Evolutionary conservation across 2,797 vertebrate genomes (phyloP), one percentile per base, ranked within the genome.

Genomic region (Lepilemur septentrionalis): DNA sequence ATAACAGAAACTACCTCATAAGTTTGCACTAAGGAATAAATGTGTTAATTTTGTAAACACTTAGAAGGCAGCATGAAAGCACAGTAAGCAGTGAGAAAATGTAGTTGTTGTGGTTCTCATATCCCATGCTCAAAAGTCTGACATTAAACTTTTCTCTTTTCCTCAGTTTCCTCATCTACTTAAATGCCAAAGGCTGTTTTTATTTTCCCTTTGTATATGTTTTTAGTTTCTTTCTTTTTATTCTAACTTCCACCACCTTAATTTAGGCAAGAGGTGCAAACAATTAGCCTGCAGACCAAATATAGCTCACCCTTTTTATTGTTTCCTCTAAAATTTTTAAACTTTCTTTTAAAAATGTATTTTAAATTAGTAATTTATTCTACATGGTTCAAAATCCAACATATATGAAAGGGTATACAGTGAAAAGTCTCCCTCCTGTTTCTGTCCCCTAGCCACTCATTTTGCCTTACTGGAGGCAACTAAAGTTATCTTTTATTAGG

Each of bases 401-500:
- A 76, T 80, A 87, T 43, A 76, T 7, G 35, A 94, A 90, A 86
- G 3, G 22, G 43, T 70, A 50, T 35, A 69, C 2, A 67, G 59
- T 93, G 75, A 67, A 78, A 82, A 46, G 9, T 79, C 7, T 78
- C 10, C 20, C 38, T 72, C 22, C 48, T 17, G n/a, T 59, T 91
- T 30, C 11, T 91, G 38, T 82, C 22, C 35, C 30, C 18, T 87
- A 61, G 48, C 11, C 32, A 89, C 48, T 67, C 43, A 46, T 73
- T 95, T 84, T 92, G n/a, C 5, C 38, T 89, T 84, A 65, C 38
- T 57, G 14, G 22, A 70, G 30, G 15, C 61, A 89, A 52, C 18
- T 89, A n/a, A 85, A 95, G 6, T 81, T 94, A 94, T 67, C 32
- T 41, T 57, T 96, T 70, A 86, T 52, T 85, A 67, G 50, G 46